A percentile compares a stretch with the other conserved stretches of the same genome.
These are phyloP conservation scores for Phocoena sinus DNA, from an alignment of 2,113 vertebrate genomes.

Conservation along the genomic window DNA sequence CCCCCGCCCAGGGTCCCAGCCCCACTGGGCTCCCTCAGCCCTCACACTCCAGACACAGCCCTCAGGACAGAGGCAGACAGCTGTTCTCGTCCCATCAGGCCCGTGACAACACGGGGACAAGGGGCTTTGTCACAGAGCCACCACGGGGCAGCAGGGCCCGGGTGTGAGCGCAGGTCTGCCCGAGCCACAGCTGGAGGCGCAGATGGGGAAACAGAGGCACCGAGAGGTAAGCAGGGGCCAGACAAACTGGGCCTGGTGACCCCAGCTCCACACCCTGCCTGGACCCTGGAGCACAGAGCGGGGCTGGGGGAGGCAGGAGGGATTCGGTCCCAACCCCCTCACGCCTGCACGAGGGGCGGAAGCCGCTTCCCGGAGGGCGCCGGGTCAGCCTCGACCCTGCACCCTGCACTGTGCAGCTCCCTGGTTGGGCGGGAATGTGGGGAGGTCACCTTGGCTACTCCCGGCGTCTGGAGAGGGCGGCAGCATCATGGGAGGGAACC, in stretches of 20 bases:
- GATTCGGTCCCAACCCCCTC: background rate
- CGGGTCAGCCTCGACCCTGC: background rate
- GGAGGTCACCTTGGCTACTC: background rate
- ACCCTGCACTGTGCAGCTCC: background rate
- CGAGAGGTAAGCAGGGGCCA: background rate
- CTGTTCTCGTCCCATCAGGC: fast-evolving
- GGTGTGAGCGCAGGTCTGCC: background rate
- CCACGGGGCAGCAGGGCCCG: background rate
- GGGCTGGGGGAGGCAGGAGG: too few relatives aligned
- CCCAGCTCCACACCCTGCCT: background rate
- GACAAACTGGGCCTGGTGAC: background rate
- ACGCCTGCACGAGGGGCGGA: background rate
- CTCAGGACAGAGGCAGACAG: background rate
- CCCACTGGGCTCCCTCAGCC: too few relatives aligned
- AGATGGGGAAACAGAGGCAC: background rate
- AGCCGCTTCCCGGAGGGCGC: background rate
- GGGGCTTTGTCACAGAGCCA: background rate
- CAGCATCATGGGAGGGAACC: background rate
- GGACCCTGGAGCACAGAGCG: background rate
- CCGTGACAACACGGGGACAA: background rate
- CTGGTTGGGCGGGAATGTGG: background rate
- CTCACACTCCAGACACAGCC: fast-evolving
- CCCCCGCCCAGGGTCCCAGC: too few relatives aligned
- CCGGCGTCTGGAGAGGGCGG: background rate
- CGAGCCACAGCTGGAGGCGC: background rate